These are phyloP conservation scores for Zophobas morio DNA, from an alignment of 1,140 invertebrate species.

Conservation along the genomic window DNA sequence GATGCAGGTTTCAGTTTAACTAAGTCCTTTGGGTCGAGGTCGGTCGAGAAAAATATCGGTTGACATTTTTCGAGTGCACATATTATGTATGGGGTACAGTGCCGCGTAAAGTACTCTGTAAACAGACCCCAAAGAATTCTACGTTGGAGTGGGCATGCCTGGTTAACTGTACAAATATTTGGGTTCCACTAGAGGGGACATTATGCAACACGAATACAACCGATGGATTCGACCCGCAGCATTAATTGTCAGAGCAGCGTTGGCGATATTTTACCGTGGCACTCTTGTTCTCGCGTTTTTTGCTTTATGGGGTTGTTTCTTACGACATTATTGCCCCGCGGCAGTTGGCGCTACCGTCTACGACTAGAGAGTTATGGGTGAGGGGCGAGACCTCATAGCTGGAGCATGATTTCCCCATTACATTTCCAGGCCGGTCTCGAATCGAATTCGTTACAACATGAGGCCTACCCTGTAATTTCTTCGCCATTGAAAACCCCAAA, in stretches of 20 bases:
- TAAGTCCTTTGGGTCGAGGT: conserved; percentile 35
- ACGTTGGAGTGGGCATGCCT: conserved; percentile 24
- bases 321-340: conserved; percentile 36
- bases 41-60: conserved; percentile 32
- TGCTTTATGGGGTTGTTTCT: conserved; percentile 41
- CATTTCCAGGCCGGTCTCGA: conserved; percentile 13
- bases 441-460: conserved; percentile 19
- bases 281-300: conserved; percentile 37
- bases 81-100: conserved; percentile 39
- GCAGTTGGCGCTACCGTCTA: conserved; percentile 19
- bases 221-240: conserved; percentile 23
- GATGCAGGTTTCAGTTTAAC: conserved; percentile 38
- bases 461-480: too few relatives aligned
- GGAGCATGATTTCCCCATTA: conserved; percentile 33
- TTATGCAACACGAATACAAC: conserved; percentile 20
- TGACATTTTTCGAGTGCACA: conserved; percentile 42
- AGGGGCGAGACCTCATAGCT: conserved; percentile 13
- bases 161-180: conserved; percentile 39
- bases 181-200: conserved; percentile 34
- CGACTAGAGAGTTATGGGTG: conserved; percentile 32
- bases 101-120: conserved; percentile 26
- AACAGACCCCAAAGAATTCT: conserved; percentile 37
- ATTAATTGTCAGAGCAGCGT: conserved; percentile 29
- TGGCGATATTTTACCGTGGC: conserved; percentile 19
- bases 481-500: neutral